Base-by-base conservation (phyloP, 1,140 invertebrate genomes). In the Leptinotarsa texana region DNA sequence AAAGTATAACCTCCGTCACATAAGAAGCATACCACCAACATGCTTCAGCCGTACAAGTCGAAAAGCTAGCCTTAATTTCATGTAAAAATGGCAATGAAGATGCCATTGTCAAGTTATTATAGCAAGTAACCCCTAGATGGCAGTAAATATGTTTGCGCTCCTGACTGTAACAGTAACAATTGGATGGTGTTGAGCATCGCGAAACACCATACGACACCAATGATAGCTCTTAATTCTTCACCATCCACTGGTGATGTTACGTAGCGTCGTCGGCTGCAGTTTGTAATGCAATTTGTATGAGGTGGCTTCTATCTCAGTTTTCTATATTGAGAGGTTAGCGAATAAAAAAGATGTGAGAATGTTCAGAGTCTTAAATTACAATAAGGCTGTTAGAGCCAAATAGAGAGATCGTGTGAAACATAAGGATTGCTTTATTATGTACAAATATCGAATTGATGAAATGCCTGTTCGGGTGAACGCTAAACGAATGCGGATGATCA, bases 61-160 rank as follows among this genome's bases (percentile, higher is more conserved):
- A 70, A 74, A 77, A 72, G 49, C 51, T 77, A 17, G 70, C 75
- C 75, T 76, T 79, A 74, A 66, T 72, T 76, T 79, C 75, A 79
- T 77, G 78, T 73, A 75, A 79, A 79, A 79, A 75, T 79, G 74
- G 72, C 78, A 75, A 77, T 79, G 76, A 77, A 79, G 74, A 79
- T 76, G 74, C 78, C 78, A 74, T 75, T 70, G 75, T 79, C 73
- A 70, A 79, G 75, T 79, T 79, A 79, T 79, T 76, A 79, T 73
- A 74, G 67, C 66, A 68, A 63, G 74, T 70, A 66, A 62, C 27
- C 70, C 75, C 72, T 73, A 79, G 69, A 79, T 63, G 74, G 75
- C 70, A 49, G n/a, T 49, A 24, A 73, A 75, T 75, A 71, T 73
- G 72, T 76, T 76, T 24, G 17, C 74, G 65, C 47, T 17, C 17